Evolutionary conservation across 2,888 invertebrate genomes (phyloP), one percentile per base, ranked within the genome.

Genomic region (Sphaerophoria rueppellii): DNA sequence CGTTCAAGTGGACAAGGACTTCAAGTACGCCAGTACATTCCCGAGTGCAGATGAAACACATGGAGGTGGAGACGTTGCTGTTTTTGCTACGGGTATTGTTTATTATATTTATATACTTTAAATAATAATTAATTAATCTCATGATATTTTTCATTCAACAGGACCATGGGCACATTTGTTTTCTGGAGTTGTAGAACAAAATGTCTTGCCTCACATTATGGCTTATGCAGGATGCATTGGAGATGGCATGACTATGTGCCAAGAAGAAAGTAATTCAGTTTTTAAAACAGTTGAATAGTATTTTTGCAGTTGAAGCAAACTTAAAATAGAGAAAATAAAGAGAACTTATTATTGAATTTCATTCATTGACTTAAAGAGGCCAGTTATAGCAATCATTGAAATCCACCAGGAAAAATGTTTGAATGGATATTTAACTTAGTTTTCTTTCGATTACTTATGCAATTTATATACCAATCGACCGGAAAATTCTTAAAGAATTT

Each of bases 51-150:
- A 93, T 0, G 96, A 96, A 88, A 95, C 95, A 0, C 96, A 96
- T 88, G 95, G 95, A 0, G 95, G 95, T 0, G 96, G 96, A 87
- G 96, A 96, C 89, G 96, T 97, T 0, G 94, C 94, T 0, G 94
- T 96, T 1, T 96, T 94, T 91, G 95, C 95, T 0, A 90, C 90
- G 61, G 95, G 93, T 89, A 82, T 24, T 24, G 24, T 24, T 24
- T 24, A 24, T 24, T 24, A 24, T 24, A 24, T 24, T 24, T 24
- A 24, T 24, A 24, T n/a, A n/a, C n/a, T n/a, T n/a, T n/a, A n/a
- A n/a, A n/a, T n/a, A n/a, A n/a, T 24, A 24, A 24, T 24, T 24
- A 2, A 4, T 54, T 5, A 5, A n/a, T 43, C 35, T 43, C 24
- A 46, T n/a, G 12, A 12, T 2, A 9, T 35, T 6, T 4, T 7